phyloP scores from a whole-genome alignment of 2,888 invertebrate species.

The Candidula unifasciata region DNA sequence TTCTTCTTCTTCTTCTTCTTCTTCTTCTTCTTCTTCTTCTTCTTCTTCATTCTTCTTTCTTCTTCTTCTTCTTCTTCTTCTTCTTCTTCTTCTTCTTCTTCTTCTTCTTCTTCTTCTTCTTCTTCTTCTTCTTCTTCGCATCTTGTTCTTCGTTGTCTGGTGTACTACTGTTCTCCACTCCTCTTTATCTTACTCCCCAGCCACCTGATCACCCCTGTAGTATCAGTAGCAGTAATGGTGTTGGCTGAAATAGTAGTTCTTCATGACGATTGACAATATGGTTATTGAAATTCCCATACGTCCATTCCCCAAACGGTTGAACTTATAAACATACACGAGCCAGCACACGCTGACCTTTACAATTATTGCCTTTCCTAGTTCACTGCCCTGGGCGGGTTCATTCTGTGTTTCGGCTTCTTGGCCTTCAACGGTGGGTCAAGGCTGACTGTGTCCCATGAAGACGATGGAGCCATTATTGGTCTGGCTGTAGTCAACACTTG shows the following conservation, averaged over 20 bases:
- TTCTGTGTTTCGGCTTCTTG: slow-evolving; percentile 80
- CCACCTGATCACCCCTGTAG: no score
- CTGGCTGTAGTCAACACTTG: slow-evolving; percentile 80
- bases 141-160: no score
- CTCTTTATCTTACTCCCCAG: no score
- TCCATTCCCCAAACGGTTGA: no score
- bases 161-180: no score
- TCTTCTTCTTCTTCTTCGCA: no score
- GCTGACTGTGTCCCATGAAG: slow-evolving; percentile 77
- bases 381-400: slow-evolving; percentile 80
- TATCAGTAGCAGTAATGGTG: no score
- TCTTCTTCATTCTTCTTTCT: background rate
- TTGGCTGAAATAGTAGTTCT: no score
- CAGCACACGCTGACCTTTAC: background rate
- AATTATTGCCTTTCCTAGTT: slow-evolving; percentile 73
- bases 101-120: background rate
- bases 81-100: background rate
- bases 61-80: background rate
- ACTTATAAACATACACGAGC: no score
- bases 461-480: slow-evolving; percentile 76
- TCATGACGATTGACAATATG: no score
- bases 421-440: slow-evolving; percentile 81
- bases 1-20: no score
- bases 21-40: background rate
- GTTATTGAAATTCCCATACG: no score